These are phyloP conservation scores for Martes martes DNA, from an alignment of 2,113 vertebrate genomes.

Conservation along the genomic window DNA sequence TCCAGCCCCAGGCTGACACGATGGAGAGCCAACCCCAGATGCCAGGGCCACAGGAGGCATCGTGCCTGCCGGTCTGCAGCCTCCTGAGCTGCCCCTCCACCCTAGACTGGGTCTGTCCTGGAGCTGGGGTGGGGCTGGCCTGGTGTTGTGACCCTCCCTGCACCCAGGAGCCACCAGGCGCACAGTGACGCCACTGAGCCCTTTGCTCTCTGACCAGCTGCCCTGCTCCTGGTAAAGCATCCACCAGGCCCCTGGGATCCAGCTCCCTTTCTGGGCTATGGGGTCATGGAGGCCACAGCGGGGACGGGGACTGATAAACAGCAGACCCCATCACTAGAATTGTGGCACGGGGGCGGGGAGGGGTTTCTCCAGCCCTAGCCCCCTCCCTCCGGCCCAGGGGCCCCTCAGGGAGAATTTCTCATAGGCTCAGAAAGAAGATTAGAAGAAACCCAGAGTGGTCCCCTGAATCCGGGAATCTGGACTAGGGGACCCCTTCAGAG, in stretches of 20 bases:
- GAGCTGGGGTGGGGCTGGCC: not conserved
- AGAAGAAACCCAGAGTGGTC: conserved; percentile 6
- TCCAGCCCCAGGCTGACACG: not conserved
- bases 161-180: not conserved
- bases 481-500: not conserved
- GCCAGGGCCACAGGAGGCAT: not conserved
- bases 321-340: not conserved
- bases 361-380: not conserved
- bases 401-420: conserved; percentile 11
- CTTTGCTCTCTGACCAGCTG: not conserved
- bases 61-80: not conserved
- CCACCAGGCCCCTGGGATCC: not conserved
- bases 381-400: not conserved
- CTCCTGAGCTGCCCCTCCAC: not conserved
- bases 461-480: conserved; percentile 3
- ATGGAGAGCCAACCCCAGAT: not conserved
- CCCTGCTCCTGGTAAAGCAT: not conserved
- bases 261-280: not conserved
- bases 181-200: not conserved
- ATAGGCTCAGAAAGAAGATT: conserved; percentile 29
- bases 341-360: not conserved
- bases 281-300: not conserved
- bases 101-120: not conserved
- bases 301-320: not conserved
- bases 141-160: not conserved